Evolutionary conservation across 2,888 invertebrate species (phyloP), one percentile per base, ranked within the genome.

Genomic region (Coleophora deauratella): DNA sequence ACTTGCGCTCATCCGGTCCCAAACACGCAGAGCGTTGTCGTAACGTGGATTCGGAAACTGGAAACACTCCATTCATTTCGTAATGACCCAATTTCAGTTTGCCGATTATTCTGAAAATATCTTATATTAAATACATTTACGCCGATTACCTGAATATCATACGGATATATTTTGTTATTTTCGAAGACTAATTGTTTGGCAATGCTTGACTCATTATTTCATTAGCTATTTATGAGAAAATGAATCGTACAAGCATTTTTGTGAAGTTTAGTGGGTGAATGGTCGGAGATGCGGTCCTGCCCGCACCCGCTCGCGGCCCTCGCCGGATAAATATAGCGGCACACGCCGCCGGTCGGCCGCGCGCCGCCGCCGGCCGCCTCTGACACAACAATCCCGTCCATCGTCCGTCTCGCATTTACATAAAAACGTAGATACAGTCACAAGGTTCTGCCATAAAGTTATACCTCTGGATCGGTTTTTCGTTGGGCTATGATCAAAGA

Each of bases 291-390:
- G 57, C 62, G 66, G 71, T 69, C 73, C 69, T 69, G 55, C 57
- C 46, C 58, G 61, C 64, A 55, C 54, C 51, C 46, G 52, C 51
- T 43, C 62, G 64, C 73, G 73, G 77, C 79, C 80, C 82, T 80
- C 80, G 73, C 70, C 49, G 65, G 63, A 67, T 84, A 82, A 70
- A 81, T 81, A 74, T 84, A 84, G 82, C 73, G 57, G 72, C 21
- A 6, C 21, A 21, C 21, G 21, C 21, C 21, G 3, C 3, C 62
- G 72, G 75, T n/a, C n/a, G n/a, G n/a, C n/a, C 80, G 74, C 72
- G 76, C 79, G 21, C 21, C 21, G 21, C 71, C 66, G 73, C 72
- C 71, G 53, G 50, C 60, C 33, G 33, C 48, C 55, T 59, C 60
- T 21, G 56, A 64, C 62, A 62, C 72, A 63, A 62, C 69, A 76